Evolutionary conservation across 2,888 invertebrate genomes (phyloP).

Genomic region (Volucella bombylans): DNA sequence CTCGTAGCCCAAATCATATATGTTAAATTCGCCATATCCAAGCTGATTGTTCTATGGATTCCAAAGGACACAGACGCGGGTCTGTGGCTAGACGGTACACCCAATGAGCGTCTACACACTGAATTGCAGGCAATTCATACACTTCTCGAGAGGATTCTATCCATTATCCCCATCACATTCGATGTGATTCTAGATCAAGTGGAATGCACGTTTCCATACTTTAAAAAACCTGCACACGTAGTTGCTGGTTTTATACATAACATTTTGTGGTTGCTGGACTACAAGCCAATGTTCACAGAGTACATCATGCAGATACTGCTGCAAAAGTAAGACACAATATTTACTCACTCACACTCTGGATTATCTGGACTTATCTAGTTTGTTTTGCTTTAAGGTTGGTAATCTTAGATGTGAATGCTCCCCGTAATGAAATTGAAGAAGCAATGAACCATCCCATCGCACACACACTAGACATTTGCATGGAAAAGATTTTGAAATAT

Average conservation of each 20-base stretch:
- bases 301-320: slow-evolving; percentile 89
- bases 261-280: slow-evolving; percentile 88
- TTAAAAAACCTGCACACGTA: slow-evolving; percentile 86
- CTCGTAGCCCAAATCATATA: slow-evolving; percentile 88
- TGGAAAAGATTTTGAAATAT: slow-evolving; percentile 89
- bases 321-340: slow-evolving; percentile 86
- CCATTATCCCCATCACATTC: slow-evolving; percentile 85
- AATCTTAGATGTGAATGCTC: slow-evolving; percentile 88
- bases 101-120: slow-evolving; percentile 83
- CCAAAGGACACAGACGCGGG: slow-evolving; percentile 83
- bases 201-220: slow-evolving; percentile 89
- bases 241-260: slow-evolving; percentile 91
- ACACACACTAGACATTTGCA: slow-evolving; percentile 89
- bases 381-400: slow-evolving; percentile 85
- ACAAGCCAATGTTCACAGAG: slow-evolving; percentile 88
- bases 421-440: slow-evolving; percentile 85
- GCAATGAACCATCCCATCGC: slow-evolving; percentile 84
- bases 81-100: slow-evolving; percentile 86
- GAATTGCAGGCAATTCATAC: slow-evolving; percentile 87
- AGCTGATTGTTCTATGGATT: slow-evolving; percentile 85
- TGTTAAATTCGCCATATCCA: slow-evolving; percentile 85
- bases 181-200: slow-evolving; percentile 87
- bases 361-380: not conserved
- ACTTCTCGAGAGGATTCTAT: slow-evolving; percentile 81
- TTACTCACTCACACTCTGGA: slow-evolving; percentile 9